Evolutionary conservation across 2,797 vertebrate species (phyloP), one percentile per base, ranked within the genome.

Genomic region (Ptychadena robeensis): DNA sequence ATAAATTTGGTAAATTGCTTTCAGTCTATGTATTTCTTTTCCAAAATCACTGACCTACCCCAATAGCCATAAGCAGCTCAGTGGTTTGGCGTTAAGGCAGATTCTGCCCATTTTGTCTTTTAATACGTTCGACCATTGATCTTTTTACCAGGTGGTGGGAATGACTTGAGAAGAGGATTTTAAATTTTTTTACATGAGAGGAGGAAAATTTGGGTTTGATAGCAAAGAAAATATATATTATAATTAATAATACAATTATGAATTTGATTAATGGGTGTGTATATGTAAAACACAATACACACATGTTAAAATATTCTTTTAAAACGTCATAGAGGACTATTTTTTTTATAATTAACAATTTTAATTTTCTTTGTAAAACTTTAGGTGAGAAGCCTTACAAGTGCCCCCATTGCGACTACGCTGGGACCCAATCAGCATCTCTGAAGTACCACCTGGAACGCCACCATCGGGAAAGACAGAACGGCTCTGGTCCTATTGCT

Each of bases 321-420:
- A 57, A 9, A 57, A 1, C n/a, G 14, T 44, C 2, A 44, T 44
- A 44, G 2, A 15, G 40, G 40, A 44, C 53, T 40, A 40, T 40
- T n/a, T 14, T 48, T 48, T 61, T 28, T 11, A 25, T 61, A 12
- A 4, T 12, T 4, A 61, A 27, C 9, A 27, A 1, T 28, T 61
- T 61, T 61, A 0, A 25, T 28, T 27, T 59, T 88, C 91, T 86
- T 86, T 87, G 86, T 86, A 63, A 44, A 68, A 80, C 87, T 87
- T 35, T 86, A 98, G 98, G 98, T 94, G 98, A 99, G 93, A 99
- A 99, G 88, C 98, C 98, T 87, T 99, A 99, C 91, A 97, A 98
- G 87, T 99, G 98, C 89, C 97, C 98, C 22, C 97, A 99, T 91
- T 99, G 98, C 86, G 98, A 99, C 92, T 99, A 99, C n/a, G 98